Conservation (phyloP, 2,797 vertebrate species). For the Acanthornis magna region DNA sequence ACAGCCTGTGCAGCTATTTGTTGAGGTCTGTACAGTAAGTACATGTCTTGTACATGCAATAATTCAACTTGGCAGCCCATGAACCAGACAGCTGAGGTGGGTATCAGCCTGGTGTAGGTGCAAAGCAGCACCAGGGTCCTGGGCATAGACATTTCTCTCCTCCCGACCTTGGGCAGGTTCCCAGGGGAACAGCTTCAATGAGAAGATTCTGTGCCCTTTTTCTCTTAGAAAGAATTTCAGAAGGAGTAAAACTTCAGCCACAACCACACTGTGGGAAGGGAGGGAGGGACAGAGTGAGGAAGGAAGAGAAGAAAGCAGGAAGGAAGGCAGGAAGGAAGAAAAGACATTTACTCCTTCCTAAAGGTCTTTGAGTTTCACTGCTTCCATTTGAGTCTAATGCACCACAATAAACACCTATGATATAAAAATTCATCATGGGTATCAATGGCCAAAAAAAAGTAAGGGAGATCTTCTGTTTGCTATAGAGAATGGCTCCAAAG, state of each 20-base stretch:
- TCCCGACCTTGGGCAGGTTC: neutral
- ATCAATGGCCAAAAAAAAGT: neutral
- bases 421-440: neutral
- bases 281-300: neutral
- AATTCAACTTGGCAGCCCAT: neutral
- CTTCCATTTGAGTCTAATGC: neutral
- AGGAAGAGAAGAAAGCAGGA: neutral
- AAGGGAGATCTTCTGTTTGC: neutral
- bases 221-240: neutral
- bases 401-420: neutral
- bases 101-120: neutral
- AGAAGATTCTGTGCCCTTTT: neutral
- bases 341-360: neutral
- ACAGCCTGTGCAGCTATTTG: neutral
- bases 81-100: neutral
- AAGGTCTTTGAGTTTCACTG: neutral
- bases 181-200: neutral
- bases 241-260: neutral
- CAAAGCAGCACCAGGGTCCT: neutral
- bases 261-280: neutral
- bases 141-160: neutral
- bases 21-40: conserved; percentile 1
- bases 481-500: neutral
- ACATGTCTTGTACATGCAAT: neutral
- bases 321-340: neutral